Evolutionary conservation across 1,140 invertebrate genomes (phyloP).

Genomic region (Papilio glaucus): DNA sequence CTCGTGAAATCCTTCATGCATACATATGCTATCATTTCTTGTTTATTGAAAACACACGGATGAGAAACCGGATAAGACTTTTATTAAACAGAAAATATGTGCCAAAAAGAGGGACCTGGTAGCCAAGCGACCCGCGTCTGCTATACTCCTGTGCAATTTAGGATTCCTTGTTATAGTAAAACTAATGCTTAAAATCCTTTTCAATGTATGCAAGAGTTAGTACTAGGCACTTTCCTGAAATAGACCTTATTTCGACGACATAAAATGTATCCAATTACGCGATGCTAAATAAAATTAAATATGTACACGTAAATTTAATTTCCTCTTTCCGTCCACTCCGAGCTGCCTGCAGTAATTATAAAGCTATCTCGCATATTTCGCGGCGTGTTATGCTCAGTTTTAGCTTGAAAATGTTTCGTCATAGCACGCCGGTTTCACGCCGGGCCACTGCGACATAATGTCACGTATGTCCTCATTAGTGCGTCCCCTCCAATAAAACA

Average conservation of each 20-base stretch:
- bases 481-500: constrained; percentile 8
- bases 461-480: constrained; percentile 32
- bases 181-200: no score
- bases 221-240: no score
- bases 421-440: not conserved
- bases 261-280: constrained; percentile 5
- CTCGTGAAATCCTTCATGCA: constrained; percentile 24
- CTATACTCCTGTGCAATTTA: no score
- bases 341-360: constrained; percentile 11
- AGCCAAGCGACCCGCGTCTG: no score
- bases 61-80: not conserved
- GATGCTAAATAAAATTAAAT: constrained; percentile 7
- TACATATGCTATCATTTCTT: constrained; percentile 35
- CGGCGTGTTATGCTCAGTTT: not conserved
- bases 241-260: not conserved
- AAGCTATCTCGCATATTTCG: constrained; percentile 8
- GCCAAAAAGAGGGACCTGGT: no score
- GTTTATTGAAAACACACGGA: constrained; percentile 5
- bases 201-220: no score
- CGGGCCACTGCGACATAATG: not conserved
- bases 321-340: constrained; percentile 8
- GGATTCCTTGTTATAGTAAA: no score
- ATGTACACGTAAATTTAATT: not conserved
- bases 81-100: not conserved
- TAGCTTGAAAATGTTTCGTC: constrained; percentile 11